Percentiles rank a stretch among this genome's conserved stretches.
Conservation (phyloP, 2,797 vertebrate genomes). For the Pangasius larnaudii region DNA sequence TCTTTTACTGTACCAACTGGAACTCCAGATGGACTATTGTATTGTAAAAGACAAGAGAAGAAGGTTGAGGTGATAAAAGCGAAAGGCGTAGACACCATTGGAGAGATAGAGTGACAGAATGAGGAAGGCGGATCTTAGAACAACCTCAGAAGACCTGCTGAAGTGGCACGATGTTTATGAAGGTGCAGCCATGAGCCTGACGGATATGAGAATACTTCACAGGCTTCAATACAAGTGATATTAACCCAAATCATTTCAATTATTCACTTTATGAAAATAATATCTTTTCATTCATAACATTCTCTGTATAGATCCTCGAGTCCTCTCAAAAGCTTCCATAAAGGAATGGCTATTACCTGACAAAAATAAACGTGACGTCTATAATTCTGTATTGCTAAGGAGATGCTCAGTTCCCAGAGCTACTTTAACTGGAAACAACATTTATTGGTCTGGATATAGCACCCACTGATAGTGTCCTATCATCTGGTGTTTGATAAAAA, state of each 20-base stretch:
- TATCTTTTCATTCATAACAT: constrained; percentile 28
- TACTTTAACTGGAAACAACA: neutral
- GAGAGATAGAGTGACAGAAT: constrained; percentile 33
- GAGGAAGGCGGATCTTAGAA: constrained; percentile 59
- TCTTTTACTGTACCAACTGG: neutral
- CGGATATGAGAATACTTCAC: constrained; percentile 74
- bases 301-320: neutral
- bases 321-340: constrained; percentile 4
- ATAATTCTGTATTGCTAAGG: neutral
- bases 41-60: constrained; percentile 19
- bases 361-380: constrained; percentile 17
- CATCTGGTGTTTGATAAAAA: neutral
- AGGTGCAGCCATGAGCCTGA: constrained; percentile 48
- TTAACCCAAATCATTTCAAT: constrained; percentile 72
- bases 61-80: neutral
- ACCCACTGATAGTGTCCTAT: neutral
- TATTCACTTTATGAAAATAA: constrained; percentile 64
- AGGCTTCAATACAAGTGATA: constrained; percentile 69
- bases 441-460: constrained; percentile 8
- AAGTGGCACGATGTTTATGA: constrained; percentile 69
- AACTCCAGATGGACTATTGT: neutral
- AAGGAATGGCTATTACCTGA: constrained; percentile 33
- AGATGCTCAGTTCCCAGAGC: neutral
- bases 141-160: constrained; percentile 74
- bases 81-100: constrained; percentile 67